Conservation (phyloP, 2,797 vertebrate species). For the Merluccius polli region DNA sequence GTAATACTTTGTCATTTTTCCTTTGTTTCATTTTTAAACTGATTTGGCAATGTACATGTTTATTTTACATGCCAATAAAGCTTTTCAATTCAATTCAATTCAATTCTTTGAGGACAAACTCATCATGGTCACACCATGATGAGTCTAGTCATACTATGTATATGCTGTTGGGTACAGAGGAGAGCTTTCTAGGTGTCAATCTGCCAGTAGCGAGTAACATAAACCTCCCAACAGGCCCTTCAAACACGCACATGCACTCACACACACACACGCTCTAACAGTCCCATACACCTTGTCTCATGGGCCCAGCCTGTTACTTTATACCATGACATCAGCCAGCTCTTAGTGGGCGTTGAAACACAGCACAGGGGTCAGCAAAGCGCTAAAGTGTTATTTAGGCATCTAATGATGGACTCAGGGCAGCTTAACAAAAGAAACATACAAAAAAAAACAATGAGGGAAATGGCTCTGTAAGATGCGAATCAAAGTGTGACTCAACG, state of each 20-base stretch:
- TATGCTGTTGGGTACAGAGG: neutral
- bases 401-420: neutral
- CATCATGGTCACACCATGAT: no score
- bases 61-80: neutral
- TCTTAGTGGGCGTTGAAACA: slow-evolving; percentile 31
- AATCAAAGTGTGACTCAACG: neutral
- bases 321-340: slow-evolving; percentile 33
- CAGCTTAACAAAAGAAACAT: neutral
- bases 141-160: neutral
- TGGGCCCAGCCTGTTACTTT: slow-evolving; percentile 32
- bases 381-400: slow-evolving; percentile 30
- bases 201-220: slow-evolving; percentile 37
- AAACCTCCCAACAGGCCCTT: slow-evolving; percentile 47
- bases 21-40: neutral
- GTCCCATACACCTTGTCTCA: neutral
- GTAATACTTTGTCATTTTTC: no score
- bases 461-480: neutral
- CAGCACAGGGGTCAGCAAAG: slow-evolving; percentile 21
- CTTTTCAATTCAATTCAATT: neutral
- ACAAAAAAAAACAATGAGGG: neutral
- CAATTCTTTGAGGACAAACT: neutral
- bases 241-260: slow-evolving; percentile 38
- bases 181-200: neutral
- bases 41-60: neutral
- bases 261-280: neutral